Evolutionary conservation across 2,888 invertebrate species (phyloP), one percentile per base, ranked within the genome.

Genomic region (Lordiphosa fenestrarum): DNA sequence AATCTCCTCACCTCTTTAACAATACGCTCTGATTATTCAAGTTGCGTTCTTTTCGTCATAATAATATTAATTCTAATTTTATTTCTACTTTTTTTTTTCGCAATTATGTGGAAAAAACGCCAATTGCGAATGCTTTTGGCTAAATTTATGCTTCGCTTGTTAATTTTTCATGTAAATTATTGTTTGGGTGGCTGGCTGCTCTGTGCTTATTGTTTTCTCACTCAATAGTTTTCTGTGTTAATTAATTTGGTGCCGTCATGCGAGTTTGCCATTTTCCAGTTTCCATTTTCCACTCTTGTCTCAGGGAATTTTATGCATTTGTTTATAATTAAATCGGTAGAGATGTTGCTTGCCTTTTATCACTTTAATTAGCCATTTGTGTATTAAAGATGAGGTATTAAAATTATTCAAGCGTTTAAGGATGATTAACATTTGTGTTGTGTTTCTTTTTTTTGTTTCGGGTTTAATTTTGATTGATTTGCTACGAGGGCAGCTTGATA

Each of bases 161-260:
- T 63, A 19, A 40, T 21, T 58, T 42, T 60, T 62, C 77, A 82
- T 84, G 85, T 80, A 83, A 80, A 85, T 85, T 81, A 54, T 61
- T 55, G 13, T 63, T 13, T 51, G 49, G 25, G 19, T 23, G 23
- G 40, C 10, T 46, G 47, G 44, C 58, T 15, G 6, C 23, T 23
- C 23, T 37, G 59, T 48, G 49, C 62, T 53, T 71, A 48, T 68
- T 68, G 57, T 73, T 85, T 72, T 61, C 67, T 57, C 75, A 69
- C 52, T 62, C 81, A 67, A 84, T 85, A 77, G 85, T 77, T 84
- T 84, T 80, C 67, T 84, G 85, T 85, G 84, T 77, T 85, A 85
- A 81, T 81, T 84, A 82, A 84, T 82, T 84, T 78, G 58, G 59
- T 41, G 64, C 74, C 68, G 73, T 57, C 82, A 71, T 76, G 85